phyloP scores from a whole-genome alignment of 2,797 vertebrate species.

The Enteromius unitaeniatus region DNA sequence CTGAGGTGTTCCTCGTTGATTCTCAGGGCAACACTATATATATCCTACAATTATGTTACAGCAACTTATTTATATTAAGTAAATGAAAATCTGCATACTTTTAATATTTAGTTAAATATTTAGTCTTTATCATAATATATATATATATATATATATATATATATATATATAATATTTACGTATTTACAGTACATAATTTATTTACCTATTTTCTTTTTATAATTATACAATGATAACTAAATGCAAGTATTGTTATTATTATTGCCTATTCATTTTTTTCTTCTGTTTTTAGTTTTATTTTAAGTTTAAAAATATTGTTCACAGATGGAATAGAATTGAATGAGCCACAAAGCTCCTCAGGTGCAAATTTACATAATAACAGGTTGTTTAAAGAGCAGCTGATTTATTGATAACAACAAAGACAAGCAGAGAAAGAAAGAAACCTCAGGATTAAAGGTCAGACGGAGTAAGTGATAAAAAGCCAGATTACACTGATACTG shows the following conservation, averaged over 20 bases:
- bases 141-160: not conserved
- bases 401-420: conserved; percentile 29
- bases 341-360: not conserved
- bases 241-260: not conserved
- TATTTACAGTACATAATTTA: not conserved
- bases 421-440: not conserved
- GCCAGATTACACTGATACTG: not conserved
- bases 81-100: not conserved
- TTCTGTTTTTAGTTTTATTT: not conserved
- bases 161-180: too few species aligned
- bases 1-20: too few species aligned
- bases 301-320: too few species aligned
- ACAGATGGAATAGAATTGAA: not conserved
- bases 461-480: not conserved
- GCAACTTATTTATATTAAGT: too few species aligned
- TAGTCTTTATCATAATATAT: too few species aligned
- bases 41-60: too few species aligned
- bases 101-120: not conserved
- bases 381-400: conserved; percentile 30
- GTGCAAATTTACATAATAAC: conserved; percentile 8
- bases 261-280: not conserved
- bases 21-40: too few species aligned
- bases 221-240: not conserved
- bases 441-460: not conserved
- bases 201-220: not conserved